A percentile compares a stretch with the other conserved stretches of the same genome.
Evolutionary conservation across 2,113 vertebrate species (phyloP).

Genomic region (Micronycteris hirsuta): DNA sequence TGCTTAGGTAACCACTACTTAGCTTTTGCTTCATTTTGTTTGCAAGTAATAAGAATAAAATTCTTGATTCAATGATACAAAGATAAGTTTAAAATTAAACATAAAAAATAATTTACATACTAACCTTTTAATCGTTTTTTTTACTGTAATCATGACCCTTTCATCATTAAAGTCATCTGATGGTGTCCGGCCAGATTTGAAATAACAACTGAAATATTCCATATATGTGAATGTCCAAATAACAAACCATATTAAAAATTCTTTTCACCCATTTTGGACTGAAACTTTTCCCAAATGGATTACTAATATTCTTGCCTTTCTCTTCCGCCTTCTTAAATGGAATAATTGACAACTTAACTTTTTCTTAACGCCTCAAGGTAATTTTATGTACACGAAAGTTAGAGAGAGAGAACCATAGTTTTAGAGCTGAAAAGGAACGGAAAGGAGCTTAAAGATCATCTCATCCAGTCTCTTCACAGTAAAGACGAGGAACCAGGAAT

Average conservation of each 20-base stretch:
- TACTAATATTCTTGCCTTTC: background rate
- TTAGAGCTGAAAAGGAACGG: background rate
- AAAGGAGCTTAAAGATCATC: background rate
- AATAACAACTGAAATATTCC: constrained; percentile 9
- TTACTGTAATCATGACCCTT: background rate
- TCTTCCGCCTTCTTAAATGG: background rate
- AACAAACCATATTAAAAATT: background rate
- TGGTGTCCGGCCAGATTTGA: background rate
- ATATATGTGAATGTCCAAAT: background rate
- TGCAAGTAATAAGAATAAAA: constrained; percentile 41
- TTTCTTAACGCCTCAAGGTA: background rate
- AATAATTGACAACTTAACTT: background rate
- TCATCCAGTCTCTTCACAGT: background rate
- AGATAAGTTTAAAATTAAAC: background rate
- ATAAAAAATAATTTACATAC: background rate
- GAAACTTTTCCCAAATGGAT: constrained; percentile 30
- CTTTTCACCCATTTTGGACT: constrained; percentile 13
- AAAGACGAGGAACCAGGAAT: background rate
- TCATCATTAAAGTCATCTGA: background rate
- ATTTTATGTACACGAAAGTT: background rate
- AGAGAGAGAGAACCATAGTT: background rate
- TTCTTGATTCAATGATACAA: background rate
- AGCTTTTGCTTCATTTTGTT: background rate
- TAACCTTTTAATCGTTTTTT: background rate
- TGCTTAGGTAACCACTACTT: background rate